These are phyloP conservation scores for Cephus pulcher DNA, from an alignment of 2,888 invertebrate genomes.

Conservation along the genomic window DNA sequence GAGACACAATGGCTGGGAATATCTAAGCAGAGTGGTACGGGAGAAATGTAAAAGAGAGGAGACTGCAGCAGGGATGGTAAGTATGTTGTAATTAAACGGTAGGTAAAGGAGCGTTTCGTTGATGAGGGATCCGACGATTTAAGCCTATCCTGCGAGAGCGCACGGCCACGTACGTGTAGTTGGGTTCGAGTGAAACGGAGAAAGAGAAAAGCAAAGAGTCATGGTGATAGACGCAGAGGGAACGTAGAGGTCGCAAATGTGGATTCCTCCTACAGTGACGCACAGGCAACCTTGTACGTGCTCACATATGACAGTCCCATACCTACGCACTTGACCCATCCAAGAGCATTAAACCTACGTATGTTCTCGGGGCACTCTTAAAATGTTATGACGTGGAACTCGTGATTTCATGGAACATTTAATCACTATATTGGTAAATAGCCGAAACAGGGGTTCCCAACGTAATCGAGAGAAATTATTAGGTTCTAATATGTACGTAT, in stretches of 20 bases:
- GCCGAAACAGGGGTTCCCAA: slow-evolving; percentile 45
- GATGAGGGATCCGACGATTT: slow-evolving; percentile 57
- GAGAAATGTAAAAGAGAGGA: slow-evolving; percentile 28
- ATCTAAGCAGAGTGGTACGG: background rate
- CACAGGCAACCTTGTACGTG: slow-evolving; percentile 20
- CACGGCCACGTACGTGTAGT: slow-evolving; percentile 6
- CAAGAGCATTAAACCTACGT: slow-evolving; percentile 46
- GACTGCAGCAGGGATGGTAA: slow-evolving; percentile 32
- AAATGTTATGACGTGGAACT: slow-evolving; percentile 66
- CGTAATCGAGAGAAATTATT: background rate
- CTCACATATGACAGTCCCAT: slow-evolving; percentile 23
- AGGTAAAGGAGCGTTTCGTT: slow-evolving; percentile 54
- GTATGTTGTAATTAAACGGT: slow-evolving; percentile 58
- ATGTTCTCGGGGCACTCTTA: slow-evolving; percentile 51
- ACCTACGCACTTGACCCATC: slow-evolving; percentile 44
- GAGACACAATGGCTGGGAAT: too few species aligned
- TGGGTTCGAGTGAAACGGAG: background rate
- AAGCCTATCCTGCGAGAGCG: slow-evolving; percentile 42
- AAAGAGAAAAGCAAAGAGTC: too few species aligned
- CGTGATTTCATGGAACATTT: slow-evolving; percentile 65
- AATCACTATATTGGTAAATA: slow-evolving; percentile 62
- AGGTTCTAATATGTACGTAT: too few species aligned
- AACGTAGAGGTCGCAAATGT: background rate
- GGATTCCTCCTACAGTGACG: background rate
- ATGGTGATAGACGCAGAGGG: background rate